Conservation (phyloP, 2,113 vertebrate genomes). For the Tragelaphus buxtoni region DNA sequence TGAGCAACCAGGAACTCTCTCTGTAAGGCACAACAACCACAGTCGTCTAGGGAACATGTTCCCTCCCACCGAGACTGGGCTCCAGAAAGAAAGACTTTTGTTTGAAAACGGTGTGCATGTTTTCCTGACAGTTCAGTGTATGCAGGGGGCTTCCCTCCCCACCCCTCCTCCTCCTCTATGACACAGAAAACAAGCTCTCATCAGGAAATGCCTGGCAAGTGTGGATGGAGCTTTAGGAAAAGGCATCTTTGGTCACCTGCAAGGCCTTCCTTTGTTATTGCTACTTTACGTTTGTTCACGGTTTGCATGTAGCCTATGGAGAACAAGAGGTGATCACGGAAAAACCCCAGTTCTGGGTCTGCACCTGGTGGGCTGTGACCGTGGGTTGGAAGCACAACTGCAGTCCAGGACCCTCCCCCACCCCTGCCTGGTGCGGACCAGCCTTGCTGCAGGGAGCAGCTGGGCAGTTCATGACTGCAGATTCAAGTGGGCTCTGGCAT, state of each 20-base stretch:
- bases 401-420: rapidly evolving
- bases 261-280: background rate
- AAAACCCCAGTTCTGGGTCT: background rate
- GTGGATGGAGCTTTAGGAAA: background rate
- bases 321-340: background rate
- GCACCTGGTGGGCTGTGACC: background rate
- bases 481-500: background rate
- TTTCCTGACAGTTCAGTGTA: background rate
- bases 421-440: background rate
- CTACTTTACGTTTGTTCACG: background rate
- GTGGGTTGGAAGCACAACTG: background rate
- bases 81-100: background rate
- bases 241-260: background rate
- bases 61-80: background rate
- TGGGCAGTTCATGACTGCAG: too few species aligned
- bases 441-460: too few species aligned
- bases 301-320: background rate
- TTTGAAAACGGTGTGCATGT: background rate
- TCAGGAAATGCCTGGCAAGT: background rate
- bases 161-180: background rate
- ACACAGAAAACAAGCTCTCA: background rate
- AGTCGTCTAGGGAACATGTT: background rate
- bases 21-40: background rate
- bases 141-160: too few species aligned
- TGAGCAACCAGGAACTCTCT: background rate